Evolutionary conservation across 53 echinoderm and acorn worm genomes (phyloP).

Genomic region (Actinopyga echinites): DNA sequence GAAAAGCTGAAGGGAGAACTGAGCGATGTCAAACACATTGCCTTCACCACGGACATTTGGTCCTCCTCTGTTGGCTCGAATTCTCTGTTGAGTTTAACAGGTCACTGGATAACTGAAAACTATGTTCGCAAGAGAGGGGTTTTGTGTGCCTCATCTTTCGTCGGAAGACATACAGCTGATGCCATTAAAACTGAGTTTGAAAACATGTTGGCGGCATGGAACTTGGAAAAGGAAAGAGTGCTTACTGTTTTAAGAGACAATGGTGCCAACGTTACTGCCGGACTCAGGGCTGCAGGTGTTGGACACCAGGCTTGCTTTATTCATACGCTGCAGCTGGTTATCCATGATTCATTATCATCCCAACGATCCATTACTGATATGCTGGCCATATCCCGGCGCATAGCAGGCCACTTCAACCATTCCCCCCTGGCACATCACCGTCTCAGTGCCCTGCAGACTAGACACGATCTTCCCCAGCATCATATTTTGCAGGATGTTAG

Average conservation of each 20-base stretch:
- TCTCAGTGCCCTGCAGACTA: neutral
- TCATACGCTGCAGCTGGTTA: conserved; percentile 25
- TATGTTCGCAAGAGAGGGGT: neutral
- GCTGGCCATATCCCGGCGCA: conserved; percentile 7
- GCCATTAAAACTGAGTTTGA: neutral
- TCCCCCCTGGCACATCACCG: conserved; percentile 21
- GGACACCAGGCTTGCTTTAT: conserved; percentile 46
- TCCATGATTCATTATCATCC: conserved; percentile 11
- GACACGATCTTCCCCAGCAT: conserved; percentile 20
- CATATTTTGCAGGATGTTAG: conserved; percentile 42
- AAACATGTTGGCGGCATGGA: conserved; percentile 5
- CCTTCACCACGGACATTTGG: conserved; percentile 45
- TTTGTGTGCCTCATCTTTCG: conserved; percentile 9
- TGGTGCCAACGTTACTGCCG: conserved; percentile 11
- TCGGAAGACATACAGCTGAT: conserved; percentile 34
- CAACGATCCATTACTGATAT: conserved; percentile 28
- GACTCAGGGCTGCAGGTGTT: conserved; percentile 1
- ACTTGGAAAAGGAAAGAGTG: neutral
- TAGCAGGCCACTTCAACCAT: conserved; percentile 37
- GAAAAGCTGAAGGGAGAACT: conserved; percentile 8
- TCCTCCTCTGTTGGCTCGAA: neutral
- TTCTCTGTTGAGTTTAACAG: conserved; percentile 36
- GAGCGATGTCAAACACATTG: neutral
- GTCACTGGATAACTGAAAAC: conserved; percentile 25
- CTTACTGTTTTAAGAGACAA: conserved; percentile 34